Evolutionary conservation across 1,140 invertebrate species (phyloP), one percentile per base, ranked within the genome.

Genomic region (Chironomus striatipennis): DNA sequence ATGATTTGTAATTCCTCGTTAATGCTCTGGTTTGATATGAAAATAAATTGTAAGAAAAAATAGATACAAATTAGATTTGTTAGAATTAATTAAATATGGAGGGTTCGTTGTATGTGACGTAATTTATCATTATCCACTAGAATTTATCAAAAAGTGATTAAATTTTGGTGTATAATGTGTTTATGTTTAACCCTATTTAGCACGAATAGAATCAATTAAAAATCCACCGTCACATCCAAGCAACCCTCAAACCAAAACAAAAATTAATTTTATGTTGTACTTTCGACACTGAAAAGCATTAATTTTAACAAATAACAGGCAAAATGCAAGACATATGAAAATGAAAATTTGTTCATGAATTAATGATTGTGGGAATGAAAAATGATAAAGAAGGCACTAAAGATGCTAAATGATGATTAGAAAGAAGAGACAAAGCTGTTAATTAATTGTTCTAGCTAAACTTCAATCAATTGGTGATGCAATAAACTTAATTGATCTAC

Each of bases 401-500:
- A 47, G 43, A 47, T 47, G 43, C 15, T 47, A 15, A 34, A 47
- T 67, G n/a, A 67, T 12, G 64, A 67, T 8, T 8, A 17, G 4
- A 67, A 17, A 18, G 9, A 12, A 21, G 20, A 21, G 65, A 70
- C 17, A 20, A 21, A 20, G 65, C 17, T 70, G 65, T 70, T 70
- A 70, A 70, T 70, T 70, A 70, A 70, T 70, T 70, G 65, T 70
- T 17, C 18, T 21, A 17, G 65, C 65, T 70, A 70, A 70, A 70
- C 65, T 70, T 70, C 65, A 70, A 70, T 70, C 65, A 70, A 70
- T 57, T 70, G 65, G 20, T 70, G 65, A 70, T 70, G 15, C n/a
- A 70, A 18, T 70, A 70, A 18, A 70, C 65, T 70, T 70, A 70
- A 70, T 70, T 18, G 65, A 70, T 70, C 20, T 70, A 57, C n/a